Conservation (phyloP, 2,888 invertebrate species). For the Cosmia pyralina region DNA sequence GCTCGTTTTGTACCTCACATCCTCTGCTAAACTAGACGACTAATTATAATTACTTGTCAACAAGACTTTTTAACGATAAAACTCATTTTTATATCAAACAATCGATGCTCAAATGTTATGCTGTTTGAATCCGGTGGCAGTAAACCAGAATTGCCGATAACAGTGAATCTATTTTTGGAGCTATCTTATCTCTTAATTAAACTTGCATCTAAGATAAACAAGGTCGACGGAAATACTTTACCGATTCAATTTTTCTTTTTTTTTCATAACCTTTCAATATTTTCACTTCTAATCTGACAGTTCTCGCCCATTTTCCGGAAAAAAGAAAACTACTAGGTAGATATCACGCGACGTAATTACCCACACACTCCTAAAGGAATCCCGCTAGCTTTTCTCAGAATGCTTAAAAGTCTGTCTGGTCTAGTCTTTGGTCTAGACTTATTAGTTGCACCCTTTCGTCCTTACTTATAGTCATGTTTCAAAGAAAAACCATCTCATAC, state of each 20-base stretch:
- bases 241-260: not conserved
- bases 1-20: constrained; percentile 57
- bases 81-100: constrained; percentile 35
- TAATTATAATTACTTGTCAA: constrained; percentile 29
- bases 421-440: constrained; percentile 28
- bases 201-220: constrained; percentile 54
- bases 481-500: constrained; percentile 32
- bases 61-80: constrained; percentile 23
- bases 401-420: constrained; percentile 6
- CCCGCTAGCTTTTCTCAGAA: not conserved
- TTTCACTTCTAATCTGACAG: too few relatives aligned
- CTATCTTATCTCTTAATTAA: constrained; percentile 59
- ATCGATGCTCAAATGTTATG: constrained; percentile 21
- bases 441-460: constrained; percentile 18
- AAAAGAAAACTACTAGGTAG: not conserved
- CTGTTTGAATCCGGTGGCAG: constrained; percentile 25
- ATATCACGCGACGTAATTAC: not conserved
- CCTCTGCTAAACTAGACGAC: constrained; percentile 23
- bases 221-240: constrained; percentile 32
- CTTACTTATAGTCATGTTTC: constrained; percentile 4
- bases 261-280: not conserved
- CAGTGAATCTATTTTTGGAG: constrained; percentile 39
- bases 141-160: constrained; percentile 43
- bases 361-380: not conserved
- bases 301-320: not conserved